Base-by-base conservation (phyloP, 1,140 invertebrate genomes). In the Drosophila ohnishii region DNA sequence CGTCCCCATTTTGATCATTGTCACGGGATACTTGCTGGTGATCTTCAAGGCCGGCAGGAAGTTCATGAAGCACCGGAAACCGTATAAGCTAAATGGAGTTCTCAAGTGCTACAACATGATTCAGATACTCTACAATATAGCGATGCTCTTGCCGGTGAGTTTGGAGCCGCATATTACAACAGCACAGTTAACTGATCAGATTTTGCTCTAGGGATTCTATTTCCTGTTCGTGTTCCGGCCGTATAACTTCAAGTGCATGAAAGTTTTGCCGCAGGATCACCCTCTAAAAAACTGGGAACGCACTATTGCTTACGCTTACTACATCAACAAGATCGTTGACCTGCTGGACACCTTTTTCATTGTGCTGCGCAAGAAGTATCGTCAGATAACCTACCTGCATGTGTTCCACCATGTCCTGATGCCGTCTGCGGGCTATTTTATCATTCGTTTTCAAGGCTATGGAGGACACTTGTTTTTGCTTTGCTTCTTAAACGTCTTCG, bases 21-120 rank as follows among this genome's bases (percentile, higher is more conserved):
- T 96, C 11, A 93, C 94, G 0, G 92, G 93, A 0, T 97, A 97
- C 77, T 77, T 97, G n/a, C 95, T 96, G 90, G 96, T 97, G 85
- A 58, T 86, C 13, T 69, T 85, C 1, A 82, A 78, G 60, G 88
- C 93, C 19, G 97, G 97, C 2, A 96, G 96, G 4, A 93, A 91
- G 48, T 95, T 95, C 59, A 98, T 98, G 97, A 93, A 94, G 72
- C 94, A 97, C 75, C 93, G 95, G 59, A 95, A 96, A 85, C 95
- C 97, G 0, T 97, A 95, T 75, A 93, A 96, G 19, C 92, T 98
- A 11, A 95, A 95, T 69, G 48, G 94, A 35, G 85, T 94, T 0
- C 93, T 98, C 13, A 94, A 96, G 16, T 58, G 95, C 9, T 98
- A 98, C 92, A 98, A 98, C 80, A 92, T 96, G 11, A 92, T 94